Percentiles rank a stretch among this genome's conserved stretches.
Conservation (phyloP, 2,113 vertebrate genomes). For the Ptilonorhynchus violaceus region DNA sequence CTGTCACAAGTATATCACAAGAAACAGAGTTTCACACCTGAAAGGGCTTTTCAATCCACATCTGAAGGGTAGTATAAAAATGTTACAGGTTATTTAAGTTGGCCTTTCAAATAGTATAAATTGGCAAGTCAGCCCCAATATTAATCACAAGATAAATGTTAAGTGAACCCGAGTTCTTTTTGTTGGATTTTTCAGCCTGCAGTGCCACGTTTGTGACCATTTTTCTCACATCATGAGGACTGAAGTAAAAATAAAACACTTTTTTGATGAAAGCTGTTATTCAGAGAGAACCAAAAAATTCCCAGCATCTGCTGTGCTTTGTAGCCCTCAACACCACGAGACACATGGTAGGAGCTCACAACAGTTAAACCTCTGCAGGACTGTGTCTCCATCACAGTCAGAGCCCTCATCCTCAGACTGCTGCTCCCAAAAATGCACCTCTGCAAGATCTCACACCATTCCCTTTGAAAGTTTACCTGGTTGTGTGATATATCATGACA, state of each 20-base stretch:
- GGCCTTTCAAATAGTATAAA: constrained; percentile 25
- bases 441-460: neutral
- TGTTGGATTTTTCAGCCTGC: neutral
- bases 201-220: neutral
- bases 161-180: neutral
- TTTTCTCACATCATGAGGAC: neutral
- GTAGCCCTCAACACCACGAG: neutral
- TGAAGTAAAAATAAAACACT: neutral
- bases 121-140: neutral
- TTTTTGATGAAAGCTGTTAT: neutral
- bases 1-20: neutral
- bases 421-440: neutral
- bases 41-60: constrained; percentile 24
- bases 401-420: neutral
- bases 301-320: neutral
- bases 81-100: constrained; percentile 24
- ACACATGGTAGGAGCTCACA: neutral
- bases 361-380: neutral
- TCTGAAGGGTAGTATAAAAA: constrained; percentile 14
- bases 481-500: neutral
- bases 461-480: neutral
- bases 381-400: rapidly evolving
- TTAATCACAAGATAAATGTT: constrained; percentile 27
- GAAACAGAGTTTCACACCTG: neutral
- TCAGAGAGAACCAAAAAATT: neutral